Evolutionary conservation across 2,888 invertebrate species (phyloP).

Genomic region (Epirrhoe alternata): DNA sequence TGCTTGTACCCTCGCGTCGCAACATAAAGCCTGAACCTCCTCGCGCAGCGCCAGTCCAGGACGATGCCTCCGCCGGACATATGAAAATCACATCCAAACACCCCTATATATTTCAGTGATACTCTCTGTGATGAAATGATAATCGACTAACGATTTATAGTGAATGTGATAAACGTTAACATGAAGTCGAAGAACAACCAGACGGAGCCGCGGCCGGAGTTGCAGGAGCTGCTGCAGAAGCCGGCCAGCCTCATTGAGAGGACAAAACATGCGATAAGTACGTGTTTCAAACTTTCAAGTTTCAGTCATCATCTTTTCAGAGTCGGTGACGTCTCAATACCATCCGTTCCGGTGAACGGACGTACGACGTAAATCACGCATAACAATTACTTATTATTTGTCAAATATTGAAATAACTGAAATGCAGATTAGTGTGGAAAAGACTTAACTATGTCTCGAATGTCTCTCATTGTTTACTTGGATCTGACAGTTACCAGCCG

Average conservation of each 20-base stretch:
- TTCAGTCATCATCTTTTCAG: constrained; percentile 49
- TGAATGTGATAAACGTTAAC: constrained; percentile 56
- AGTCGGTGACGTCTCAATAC: constrained; percentile 64
- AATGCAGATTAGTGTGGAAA: constrained; percentile 41
- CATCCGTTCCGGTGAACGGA: constrained; percentile 69
- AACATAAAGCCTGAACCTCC: constrained; percentile 57
- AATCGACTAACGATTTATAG: constrained; percentile 40
- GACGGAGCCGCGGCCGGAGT: constrained; percentile 64
- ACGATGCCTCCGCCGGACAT: constrained; percentile 61
- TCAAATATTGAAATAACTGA: constrained; percentile 51
- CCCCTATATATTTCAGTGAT: constrained; percentile 28
- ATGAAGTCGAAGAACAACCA: constrained; percentile 69
- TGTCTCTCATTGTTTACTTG: constrained; percentile 43
- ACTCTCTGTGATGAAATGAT: constrained; percentile 40
- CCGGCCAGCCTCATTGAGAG: constrained; percentile 60
- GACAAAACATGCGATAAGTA: constrained; percentile 70
- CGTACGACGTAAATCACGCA: constrained; percentile 58
- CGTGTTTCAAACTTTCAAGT: constrained; percentile 59
- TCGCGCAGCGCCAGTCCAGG: constrained; percentile 54
- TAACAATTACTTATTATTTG: constrained; percentile 58
- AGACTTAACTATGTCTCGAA: constrained; percentile 40
- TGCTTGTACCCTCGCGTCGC: constrained; percentile 69
- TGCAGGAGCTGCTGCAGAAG: constrained; percentile 76
- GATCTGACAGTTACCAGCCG: constrained; percentile 25
- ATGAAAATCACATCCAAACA: constrained; percentile 27